Conservation (phyloP, 1,140 invertebrate species). For the Probaryconus sp. region DNA sequence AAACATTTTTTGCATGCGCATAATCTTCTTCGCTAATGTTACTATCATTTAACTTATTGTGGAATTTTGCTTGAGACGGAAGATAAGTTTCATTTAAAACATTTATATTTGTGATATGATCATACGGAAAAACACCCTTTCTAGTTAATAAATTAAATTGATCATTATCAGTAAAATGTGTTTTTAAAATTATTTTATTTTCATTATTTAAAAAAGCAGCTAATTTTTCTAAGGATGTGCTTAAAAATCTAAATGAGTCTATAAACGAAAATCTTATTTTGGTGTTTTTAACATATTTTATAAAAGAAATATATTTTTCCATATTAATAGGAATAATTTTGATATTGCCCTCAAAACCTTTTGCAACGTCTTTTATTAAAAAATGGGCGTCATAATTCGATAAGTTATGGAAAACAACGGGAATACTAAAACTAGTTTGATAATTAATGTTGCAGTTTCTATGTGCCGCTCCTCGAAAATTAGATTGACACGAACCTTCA, state of each 20-base stretch:
- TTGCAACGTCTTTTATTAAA: too few relatives aligned
- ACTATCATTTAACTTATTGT: neutral
- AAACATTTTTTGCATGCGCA: neutral
- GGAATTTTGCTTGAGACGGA: neutral
- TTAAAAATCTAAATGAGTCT: conserved; percentile 49
- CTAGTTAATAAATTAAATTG: conserved; percentile 19
- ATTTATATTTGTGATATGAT: conserved; percentile 57
- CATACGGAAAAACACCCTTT: conserved; percentile 64
- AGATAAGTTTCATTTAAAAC: neutral
- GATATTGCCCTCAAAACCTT: too few relatives aligned
- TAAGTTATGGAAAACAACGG: neutral
- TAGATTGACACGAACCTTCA: too few relatives aligned
- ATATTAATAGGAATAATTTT: conserved; percentile 1
- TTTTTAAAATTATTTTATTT: conserved; percentile 3
- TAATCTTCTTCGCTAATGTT: conserved; percentile 2
- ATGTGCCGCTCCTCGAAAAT: conserved; percentile 1
- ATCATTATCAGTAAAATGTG: neutral
- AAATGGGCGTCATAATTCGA: neutral
- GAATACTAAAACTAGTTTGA: neutral
- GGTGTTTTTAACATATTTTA: conserved; percentile 29
- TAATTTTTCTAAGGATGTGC: conserved; percentile 29
- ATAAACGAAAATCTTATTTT: conserved; percentile 40
- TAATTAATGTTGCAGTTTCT: neutral
- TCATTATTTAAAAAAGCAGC: conserved; percentile 28
- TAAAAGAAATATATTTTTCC: conserved; percentile 54